Percentiles rank a stretch among this genome's conserved stretches.
These are phyloP conservation scores for Mythimna pallens DNA, from an alignment of 2,888 invertebrate species.

Conservation along the genomic window DNA sequence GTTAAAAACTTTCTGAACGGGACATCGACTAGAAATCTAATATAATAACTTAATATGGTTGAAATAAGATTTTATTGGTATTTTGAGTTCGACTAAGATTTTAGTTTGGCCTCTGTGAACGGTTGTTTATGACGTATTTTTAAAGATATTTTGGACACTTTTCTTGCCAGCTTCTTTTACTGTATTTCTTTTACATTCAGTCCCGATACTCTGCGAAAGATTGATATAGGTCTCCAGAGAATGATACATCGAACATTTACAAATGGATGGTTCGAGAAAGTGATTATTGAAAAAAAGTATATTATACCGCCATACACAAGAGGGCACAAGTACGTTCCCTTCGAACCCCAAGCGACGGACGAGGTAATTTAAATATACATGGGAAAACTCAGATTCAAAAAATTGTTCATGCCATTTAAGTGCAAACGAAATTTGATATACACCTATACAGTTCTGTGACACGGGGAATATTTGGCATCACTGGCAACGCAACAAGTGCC, in stretches of 20 bases:
- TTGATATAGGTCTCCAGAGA: slow-evolving; percentile 32
- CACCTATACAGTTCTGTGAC: slow-evolving; percentile 39
- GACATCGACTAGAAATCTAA: slow-evolving; percentile 13
- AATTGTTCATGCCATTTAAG: slow-evolving; percentile 18
- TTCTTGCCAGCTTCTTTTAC: no score
- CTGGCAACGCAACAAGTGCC: slow-evolving; percentile 75
- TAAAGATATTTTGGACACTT: background rate
- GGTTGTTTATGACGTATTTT: background rate
- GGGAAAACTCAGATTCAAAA: slow-evolving; percentile 24
- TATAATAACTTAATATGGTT: slow-evolving; percentile 32
- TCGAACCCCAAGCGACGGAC: slow-evolving; percentile 32
- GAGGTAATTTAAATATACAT: slow-evolving; percentile 46
- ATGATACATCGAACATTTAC: slow-evolving; percentile 30
- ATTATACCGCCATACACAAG: slow-evolving; percentile 22
- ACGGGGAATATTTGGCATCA: slow-evolving; percentile 66
- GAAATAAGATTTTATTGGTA: slow-evolving; percentile 43
- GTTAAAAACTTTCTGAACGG: slow-evolving; percentile 32
- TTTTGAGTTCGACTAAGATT: slow-evolving; percentile 5
- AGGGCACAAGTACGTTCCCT: slow-evolving; percentile 26
- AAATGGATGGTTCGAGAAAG: slow-evolving; percentile 33
- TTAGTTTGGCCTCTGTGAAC: background rate
- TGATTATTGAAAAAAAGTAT: slow-evolving; percentile 49
- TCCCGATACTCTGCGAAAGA: background rate
- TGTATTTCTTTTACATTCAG: background rate
- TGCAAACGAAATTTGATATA: slow-evolving; percentile 57